Base-by-base conservation (phyloP, 2,888 invertebrate species). In the Melieria picta region DNA sequence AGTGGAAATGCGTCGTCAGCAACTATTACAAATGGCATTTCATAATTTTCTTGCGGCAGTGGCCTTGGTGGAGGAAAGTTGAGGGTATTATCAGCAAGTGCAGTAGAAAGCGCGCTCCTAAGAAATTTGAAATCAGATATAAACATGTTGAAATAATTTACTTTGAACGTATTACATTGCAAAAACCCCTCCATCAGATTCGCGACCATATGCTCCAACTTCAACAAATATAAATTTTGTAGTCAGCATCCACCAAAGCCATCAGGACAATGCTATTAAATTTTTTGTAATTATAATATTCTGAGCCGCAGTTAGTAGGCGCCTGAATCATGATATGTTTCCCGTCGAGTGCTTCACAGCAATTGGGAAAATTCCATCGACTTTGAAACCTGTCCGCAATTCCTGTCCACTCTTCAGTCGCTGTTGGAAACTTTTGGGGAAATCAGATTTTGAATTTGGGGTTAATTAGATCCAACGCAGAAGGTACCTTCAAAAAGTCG, bases 181-280 rank as follows among this genome's bases (percentile, higher is more conserved):
- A 10, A 55, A 66, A 16, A 72, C 61, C 47, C 56, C 64, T 4
- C 55, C 65, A 65, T 72, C 67, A 43, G 65, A 62, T 10, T 42
- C 61, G 0, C 69, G 11, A 3, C 69, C 65, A 62, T 65, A 46
- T 4, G 65, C 60, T 3, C 69, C 72, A 45, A 69, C 60, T 16
- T 72, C 65, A 7, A 72, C 62, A 5, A 65, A 56, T 5, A 48
- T 43, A 69, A 69, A 65, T 10, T 10, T 65, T 10, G n/a, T 65
- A 45, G 4, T 65, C 13, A 1, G 30, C 30, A 3, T 30, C 30
- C 30, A 30, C 30, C 30, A 30, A 30, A 30, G 30, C 30, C 30
- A 30, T 30, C 30, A 30, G 30, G 30, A 30, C 30, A 30, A 30
- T 30, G 30, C 30, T 30, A 30, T 30, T 30, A 30, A 3, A 30